Conservation (phyloP, 2,888 invertebrate species). For the Cephus runcator region DNA sequence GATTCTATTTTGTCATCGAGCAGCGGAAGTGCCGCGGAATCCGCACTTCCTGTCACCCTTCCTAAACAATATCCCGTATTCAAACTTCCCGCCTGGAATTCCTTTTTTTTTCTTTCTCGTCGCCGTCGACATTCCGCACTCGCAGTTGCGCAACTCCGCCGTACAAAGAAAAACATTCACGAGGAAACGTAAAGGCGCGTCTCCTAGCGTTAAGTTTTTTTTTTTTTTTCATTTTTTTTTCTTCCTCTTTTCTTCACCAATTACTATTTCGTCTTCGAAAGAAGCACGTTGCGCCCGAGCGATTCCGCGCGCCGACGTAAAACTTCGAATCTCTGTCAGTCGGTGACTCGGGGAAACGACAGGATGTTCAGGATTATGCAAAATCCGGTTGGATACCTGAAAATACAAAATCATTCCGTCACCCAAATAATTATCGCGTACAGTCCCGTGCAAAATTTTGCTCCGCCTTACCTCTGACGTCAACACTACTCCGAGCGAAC, state of each 20-base stretch:
- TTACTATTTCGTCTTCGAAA: no score
- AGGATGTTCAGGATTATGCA: background rate
- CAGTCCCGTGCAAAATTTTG: background rate
- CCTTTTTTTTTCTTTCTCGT: background rate
- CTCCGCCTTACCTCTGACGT: no score
- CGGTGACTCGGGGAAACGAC: background rate
- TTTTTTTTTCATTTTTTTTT: no score
- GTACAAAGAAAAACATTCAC: background rate
- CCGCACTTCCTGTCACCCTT: slow-evolving; percentile 15
- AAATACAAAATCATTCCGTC: background rate
- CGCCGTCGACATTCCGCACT: slow-evolving; percentile 9
- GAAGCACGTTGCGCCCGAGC: background rate
- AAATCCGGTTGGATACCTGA: background rate
- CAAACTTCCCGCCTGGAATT: background rate
- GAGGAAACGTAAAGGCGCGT: background rate
- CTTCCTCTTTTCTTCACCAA: background rate
- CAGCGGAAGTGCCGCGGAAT: slow-evolving; percentile 17
- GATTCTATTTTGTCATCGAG: background rate
- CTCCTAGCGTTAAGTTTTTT: background rate
- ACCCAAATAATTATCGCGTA: background rate
- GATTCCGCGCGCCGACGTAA: background rate
- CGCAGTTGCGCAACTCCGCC: background rate
- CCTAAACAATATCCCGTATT: background rate
- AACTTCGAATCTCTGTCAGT: background rate
- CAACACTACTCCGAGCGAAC: background rate